phyloP scores from a whole-genome alignment of 92 coral and sea anemone genomes.

The Palythoa grandis region DNA sequence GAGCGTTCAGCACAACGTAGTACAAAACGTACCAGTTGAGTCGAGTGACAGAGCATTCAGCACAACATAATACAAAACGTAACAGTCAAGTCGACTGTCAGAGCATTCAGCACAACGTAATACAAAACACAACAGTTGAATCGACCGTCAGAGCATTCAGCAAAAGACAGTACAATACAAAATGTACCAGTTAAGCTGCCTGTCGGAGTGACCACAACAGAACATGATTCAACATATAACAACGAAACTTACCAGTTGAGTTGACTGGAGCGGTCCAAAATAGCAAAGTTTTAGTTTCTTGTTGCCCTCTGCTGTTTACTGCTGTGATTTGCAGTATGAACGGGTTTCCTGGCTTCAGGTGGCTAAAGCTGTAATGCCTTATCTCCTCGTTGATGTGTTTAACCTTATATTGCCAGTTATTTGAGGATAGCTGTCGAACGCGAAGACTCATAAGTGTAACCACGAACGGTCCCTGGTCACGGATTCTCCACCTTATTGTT shows the following conservation, averaged over 20 bases:
- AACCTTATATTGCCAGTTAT: constrained; percentile 56
- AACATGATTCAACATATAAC: background rate
- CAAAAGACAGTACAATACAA: too few species aligned
- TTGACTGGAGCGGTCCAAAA: constrained; percentile 73
- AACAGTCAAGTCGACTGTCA: too few species aligned
- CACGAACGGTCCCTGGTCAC: constrained; percentile 58
- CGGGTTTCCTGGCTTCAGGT: constrained; percentile 60
- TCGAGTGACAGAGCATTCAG: too few species aligned
- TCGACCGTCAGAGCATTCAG: too few species aligned
- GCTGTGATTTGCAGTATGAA: constrained; percentile 67
- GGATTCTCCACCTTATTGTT: constrained; percentile 66
- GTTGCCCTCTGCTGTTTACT: constrained; percentile 48
- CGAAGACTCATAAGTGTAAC: constrained; percentile 48
- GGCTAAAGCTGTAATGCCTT: constrained; percentile 46
- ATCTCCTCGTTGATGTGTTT: constrained; percentile 19
- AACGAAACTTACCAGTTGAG: constrained; percentile 58
- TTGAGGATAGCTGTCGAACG: constrained; percentile 59
- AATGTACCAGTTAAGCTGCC: too few species aligned
- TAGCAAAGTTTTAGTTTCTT: constrained; percentile 52
- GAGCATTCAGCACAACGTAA: too few species aligned
- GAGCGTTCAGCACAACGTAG: too few species aligned
- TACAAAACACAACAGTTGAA: too few species aligned
- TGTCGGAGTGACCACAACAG: background rate
- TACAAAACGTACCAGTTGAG: too few species aligned
- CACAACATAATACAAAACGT: too few species aligned